Evolutionary conservation across 2,113 vertebrate genomes (phyloP).

Genomic region (Hypanus sabinus): DNA sequence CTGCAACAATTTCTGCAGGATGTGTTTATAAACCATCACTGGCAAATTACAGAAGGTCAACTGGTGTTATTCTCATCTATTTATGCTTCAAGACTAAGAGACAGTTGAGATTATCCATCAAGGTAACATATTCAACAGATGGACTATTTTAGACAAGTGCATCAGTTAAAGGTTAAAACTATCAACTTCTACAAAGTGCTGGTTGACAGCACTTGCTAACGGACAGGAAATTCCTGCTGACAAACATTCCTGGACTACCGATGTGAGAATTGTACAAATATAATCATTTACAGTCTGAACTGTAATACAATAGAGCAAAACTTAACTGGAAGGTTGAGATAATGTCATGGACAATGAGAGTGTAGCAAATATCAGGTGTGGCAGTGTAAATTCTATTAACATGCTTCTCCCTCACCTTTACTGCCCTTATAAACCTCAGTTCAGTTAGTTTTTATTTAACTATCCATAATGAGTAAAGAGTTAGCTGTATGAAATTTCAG

Average conservation of each 20-base stretch:
- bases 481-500: not conserved
- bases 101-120: not conserved
- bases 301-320: not conserved
- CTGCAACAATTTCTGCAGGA: not conserved
- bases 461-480: not conserved
- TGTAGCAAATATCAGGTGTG: not conserved
- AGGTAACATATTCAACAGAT: not conserved
- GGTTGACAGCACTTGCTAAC: not conserved
- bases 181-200: not conserved
- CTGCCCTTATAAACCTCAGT: not conserved
- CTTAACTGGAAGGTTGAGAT: slow-evolving; percentile 9
- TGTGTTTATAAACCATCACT: not conserved
- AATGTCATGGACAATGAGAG: not conserved
- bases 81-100: not conserved
- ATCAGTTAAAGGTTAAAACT: slow-evolving; percentile 35
- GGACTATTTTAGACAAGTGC: not conserved
- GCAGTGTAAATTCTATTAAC: slow-evolving; percentile 1
- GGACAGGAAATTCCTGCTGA: not conserved
- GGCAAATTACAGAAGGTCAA: not conserved
- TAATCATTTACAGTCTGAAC: not conserved
- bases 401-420: not conserved
- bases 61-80: not conserved
- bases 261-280: not conserved
- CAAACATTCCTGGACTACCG: not conserved
- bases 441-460: not conserved